Evolutionary conservation across 2,888 invertebrate genomes (phyloP).

Genomic region (Dryococelus australis): DNA sequence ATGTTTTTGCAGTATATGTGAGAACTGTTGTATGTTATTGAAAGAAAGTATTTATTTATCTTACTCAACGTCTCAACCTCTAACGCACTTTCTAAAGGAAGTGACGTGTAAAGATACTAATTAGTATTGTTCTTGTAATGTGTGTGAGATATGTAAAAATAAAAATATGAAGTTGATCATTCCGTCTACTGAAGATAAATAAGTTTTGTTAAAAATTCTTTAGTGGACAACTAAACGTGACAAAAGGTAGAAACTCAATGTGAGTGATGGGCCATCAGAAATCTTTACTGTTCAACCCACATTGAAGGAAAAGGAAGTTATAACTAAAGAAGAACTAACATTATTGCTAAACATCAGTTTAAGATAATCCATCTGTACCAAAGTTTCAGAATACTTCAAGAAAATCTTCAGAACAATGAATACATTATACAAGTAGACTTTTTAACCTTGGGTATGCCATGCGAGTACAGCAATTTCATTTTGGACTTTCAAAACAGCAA

Average conservation of each 20-base stretch:
- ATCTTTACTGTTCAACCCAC: not conserved
- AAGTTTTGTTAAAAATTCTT: constrained; percentile 34
- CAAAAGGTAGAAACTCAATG: not conserved
- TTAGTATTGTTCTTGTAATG: not conserved
- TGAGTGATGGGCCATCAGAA: not conserved
- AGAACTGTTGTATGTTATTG: not conserved
- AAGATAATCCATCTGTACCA: not conserved
- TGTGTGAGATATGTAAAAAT: constrained; percentile 38
- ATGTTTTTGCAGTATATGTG: not conserved
- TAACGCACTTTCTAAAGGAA: not conserved
- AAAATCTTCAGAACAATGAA: not conserved
- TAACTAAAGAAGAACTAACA: not conserved
- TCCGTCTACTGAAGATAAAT: not conserved
- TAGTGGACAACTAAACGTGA: not conserved
- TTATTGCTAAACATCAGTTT: not conserved
- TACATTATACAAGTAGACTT: constrained; percentile 29
- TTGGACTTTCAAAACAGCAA: not conserved
- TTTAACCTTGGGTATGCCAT: not conserved
- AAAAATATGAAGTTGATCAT: not conserved
- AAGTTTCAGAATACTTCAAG: not conserved
- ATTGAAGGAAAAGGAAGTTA: not conserved
- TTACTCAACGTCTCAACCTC: not conserved
- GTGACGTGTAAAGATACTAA: not conserved
- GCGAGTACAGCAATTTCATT: not conserved
- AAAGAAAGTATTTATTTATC: not conserved